Conservation (phyloP, 2,888 invertebrate species). For the Acleris laterana region DNA sequence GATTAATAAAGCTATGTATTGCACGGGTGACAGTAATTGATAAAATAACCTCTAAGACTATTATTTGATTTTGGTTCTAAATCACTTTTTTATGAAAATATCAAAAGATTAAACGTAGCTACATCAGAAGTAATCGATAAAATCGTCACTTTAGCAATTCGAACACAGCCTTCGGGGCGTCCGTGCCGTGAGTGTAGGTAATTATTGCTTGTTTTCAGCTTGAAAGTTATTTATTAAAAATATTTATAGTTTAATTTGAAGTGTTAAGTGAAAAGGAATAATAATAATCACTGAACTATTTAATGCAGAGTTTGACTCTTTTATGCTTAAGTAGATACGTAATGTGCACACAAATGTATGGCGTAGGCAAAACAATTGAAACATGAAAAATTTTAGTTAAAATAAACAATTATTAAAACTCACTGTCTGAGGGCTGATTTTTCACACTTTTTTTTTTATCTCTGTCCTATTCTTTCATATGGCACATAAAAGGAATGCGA, state of each 20-base stretch:
- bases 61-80: too few relatives aligned
- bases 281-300: slow-evolving; percentile 15
- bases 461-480: too few relatives aligned
- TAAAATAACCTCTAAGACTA: too few relatives aligned
- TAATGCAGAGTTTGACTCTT: slow-evolving; percentile 27
- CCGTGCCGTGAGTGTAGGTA: neutral
- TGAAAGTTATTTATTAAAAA: neutral
- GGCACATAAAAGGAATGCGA: too few relatives aligned
- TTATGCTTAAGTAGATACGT: slow-evolving; percentile 19
- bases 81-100: too few relatives aligned
- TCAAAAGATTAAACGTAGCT: too few relatives aligned
- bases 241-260: slow-evolving; percentile 14
- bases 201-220: neutral
- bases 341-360: slow-evolving; percentile 20
- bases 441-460: too few relatives aligned
- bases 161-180: too few relatives aligned
- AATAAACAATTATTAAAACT: neutral
- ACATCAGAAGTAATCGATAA: too few relatives aligned
- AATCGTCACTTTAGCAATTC: too few relatives aligned
- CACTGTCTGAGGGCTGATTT: neutral
- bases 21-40: too few relatives aligned
- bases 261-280: slow-evolving; percentile 15
- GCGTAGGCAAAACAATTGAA: slow-evolving; percentile 11
- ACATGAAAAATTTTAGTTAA: slow-evolving; percentile 3
- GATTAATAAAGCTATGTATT: neutral